Evolutionary conservation across 2,797 vertebrate species (phyloP), one percentile per base, ranked within the genome.

Genomic region (Aeoliscus strigatus): DNA sequence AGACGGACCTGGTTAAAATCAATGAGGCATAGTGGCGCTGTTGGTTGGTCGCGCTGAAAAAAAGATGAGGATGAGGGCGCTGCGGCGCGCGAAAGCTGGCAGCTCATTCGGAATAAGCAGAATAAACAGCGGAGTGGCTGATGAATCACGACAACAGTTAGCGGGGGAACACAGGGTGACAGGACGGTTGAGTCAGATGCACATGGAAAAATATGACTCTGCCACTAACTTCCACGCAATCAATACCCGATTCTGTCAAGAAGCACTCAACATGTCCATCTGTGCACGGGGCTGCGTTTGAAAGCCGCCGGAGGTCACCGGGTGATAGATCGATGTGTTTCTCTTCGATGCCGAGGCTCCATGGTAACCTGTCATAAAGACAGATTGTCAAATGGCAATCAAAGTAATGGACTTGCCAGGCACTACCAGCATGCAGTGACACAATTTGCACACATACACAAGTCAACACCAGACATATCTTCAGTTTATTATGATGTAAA

Each of bases 301-400:
- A 86, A 83, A 86, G 83, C 78, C 13, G 39, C 70, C 64, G 79
- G 77, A 86, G 82, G 84, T 87, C 74, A 64, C 69, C 9, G 51
- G 58, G 70, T 72, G 70, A 84, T 73, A 63, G 79, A 87, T 89
- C 83, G 68, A 89, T 88, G 77, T 82, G 82, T 86, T 88, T 87
- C 79, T 87, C 73, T 77, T 77, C 75, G 71, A 87, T 74, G 80
- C 74, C 48, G 31, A 72, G 66, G 71, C 79, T 69, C 76, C 45
- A 47, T 34, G 44, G 66, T 77, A 56, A 64, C 74, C 86, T 72
- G 82, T 88, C 87, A 83, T 87, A 85, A 89, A 88, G 85, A 87
- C 74, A 81, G 80, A 82, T 83, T 80, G 87, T 87, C 82, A 84
- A 83, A 81, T 47, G 15, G 75, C 85, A 85, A 88, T 88, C 85